Conservation (phyloP, 1,140 invertebrate genomes). For the Anastrepha ludens region DNA sequence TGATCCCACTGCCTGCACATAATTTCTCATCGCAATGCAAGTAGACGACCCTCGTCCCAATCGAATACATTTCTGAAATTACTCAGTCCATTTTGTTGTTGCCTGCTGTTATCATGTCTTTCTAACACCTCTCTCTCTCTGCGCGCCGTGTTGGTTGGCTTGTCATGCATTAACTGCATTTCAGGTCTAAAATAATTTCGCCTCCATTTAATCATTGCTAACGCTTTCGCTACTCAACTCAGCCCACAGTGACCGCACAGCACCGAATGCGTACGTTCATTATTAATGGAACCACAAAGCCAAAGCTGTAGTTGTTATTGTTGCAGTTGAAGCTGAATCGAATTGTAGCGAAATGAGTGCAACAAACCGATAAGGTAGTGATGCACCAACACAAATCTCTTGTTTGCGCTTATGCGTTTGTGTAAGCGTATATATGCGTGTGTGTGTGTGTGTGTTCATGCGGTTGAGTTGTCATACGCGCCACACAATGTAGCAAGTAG, state of each 20-base stretch:
- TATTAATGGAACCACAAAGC: slow-evolving; percentile 38
- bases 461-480: slow-evolving; percentile 50
- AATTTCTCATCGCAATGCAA: no score
- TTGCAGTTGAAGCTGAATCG: neutral
- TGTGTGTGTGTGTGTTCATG: neutral
- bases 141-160: neutral
- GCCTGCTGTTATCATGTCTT: neutral
- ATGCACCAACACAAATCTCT: neutral
- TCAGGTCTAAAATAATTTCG: neutral
- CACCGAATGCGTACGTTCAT: slow-evolving; percentile 1
- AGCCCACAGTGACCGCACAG: neutral
- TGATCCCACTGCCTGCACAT: no score
- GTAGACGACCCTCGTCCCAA: no score
- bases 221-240: neutral
- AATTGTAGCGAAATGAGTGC: slow-evolving; percentile 25
- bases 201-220: neutral
- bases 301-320: neutral
- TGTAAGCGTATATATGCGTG: neutral
- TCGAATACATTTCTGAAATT: no score
- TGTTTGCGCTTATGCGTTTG: neutral
- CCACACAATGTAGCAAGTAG: slow-evolving; percentile 46
- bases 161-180: neutral
- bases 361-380: slow-evolving; percentile 15
- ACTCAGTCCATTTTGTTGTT: no score
- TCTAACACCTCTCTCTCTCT: neutral